A percentile compares a stretch with the other conserved stretches of the same genome.
These are phyloP conservation scores for Yponomeuta malinellus DNA, from an alignment of 2,888 invertebrate genomes.

Conservation along the genomic window DNA sequence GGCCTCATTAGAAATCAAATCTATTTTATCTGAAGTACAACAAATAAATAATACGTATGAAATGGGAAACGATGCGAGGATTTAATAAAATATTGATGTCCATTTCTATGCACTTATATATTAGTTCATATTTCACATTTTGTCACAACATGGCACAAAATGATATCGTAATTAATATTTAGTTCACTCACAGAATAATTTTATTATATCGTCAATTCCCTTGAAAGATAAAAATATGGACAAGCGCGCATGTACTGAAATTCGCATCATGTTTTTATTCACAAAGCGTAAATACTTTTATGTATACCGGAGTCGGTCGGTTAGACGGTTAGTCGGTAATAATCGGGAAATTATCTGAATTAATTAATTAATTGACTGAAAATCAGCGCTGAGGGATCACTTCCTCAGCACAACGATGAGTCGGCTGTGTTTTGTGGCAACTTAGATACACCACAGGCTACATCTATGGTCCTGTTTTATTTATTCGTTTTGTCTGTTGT, in stretches of 20 bases:
- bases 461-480: too few relatives aligned
- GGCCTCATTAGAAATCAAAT: constrained; percentile 11
- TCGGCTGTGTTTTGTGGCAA: too few relatives aligned
- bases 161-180: constrained; percentile 37
- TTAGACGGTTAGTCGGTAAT: too few relatives aligned
- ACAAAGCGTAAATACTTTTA: neutral
- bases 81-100: neutral
- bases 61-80: neutral
- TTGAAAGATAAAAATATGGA: constrained; percentile 63
- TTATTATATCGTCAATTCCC: constrained; percentile 61
- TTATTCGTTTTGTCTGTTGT: too few relatives aligned
- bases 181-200: constrained; percentile 30
- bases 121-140: constrained; percentile 47
- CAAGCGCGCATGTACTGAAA: constrained; percentile 41
- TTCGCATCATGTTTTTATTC: neutral
- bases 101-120: neutral
- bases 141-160: constrained; percentile 67
- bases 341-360: too few relatives aligned
- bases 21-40: neutral
- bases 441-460: too few relatives aligned
- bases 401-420: too few relatives aligned
- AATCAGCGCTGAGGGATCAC: too few relatives aligned
- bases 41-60: neutral
- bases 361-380: too few relatives aligned
- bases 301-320: neutral